Conservation (phyloP, 2,113 vertebrate genomes). For the Trogon melanurus region DNA sequence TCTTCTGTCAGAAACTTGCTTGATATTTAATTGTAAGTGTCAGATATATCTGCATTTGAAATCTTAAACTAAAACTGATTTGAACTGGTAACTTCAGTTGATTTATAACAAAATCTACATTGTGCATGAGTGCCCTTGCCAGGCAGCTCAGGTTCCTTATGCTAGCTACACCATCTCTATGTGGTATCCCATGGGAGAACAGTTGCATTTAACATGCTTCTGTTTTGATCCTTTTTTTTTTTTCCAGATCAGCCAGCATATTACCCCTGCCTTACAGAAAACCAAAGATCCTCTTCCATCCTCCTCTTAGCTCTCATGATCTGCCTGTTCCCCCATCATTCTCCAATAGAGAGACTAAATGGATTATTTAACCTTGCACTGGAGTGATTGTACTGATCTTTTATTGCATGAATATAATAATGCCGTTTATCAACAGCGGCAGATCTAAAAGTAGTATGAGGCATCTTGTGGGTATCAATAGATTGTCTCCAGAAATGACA, state of each 20-base stretch:
- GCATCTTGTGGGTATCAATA: not conserved
- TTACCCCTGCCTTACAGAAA: not conserved
- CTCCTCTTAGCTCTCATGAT: not conserved
- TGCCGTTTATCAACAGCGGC: not conserved
- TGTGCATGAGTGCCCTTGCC: not conserved
- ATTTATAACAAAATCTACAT: not conserved
- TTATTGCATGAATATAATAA: not conserved
- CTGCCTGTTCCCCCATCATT: not conserved
- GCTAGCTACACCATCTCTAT: not conserved
- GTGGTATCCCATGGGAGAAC: not conserved
- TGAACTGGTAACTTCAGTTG: not conserved
- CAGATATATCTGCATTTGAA: not conserved
- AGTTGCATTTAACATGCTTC: not conserved
- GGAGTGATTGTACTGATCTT: not conserved
- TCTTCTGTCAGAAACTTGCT: not conserved
- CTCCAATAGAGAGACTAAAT: not conserved
- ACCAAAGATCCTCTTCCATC: not conserved
- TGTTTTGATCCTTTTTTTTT: not conserved
- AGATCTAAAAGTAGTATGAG: not conserved
- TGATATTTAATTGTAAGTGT: not conserved
- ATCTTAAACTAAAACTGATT: not conserved
- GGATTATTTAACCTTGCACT: not conserved
- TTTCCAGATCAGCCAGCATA: not conserved
- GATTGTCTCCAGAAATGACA: not conserved
- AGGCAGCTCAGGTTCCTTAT: not conserved